Evolutionary conservation across 2,113 vertebrate species (phyloP), one percentile per base, ranked within the genome.

Genomic region (Peromyscus californicus): DNA sequence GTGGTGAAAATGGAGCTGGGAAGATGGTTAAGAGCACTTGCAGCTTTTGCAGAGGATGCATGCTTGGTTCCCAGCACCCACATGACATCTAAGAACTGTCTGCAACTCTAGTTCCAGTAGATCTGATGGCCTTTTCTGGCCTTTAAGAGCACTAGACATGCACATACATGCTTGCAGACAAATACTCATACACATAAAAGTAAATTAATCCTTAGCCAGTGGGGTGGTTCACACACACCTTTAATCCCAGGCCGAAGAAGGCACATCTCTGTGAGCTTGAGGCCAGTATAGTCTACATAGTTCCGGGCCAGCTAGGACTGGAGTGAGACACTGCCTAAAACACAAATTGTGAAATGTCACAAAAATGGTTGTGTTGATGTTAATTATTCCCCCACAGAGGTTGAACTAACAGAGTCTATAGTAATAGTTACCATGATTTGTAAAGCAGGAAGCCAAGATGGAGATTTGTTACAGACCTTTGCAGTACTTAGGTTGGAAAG

Each of bases 331-430:
- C 16, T 85, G 39, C 59, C 59, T 86, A 45, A 48, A 48, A 67
- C 48, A 67, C 39, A 87, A 33, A 79, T n/a, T 36, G 63, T 51
- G 17, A 21, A n/a, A 88, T 88, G 75, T 42, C 91, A 54, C 61
- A 59, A 88, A 89, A 93, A 17, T 91, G 15, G 1, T 87, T 95
- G 93, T 91, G 51, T 79, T 94, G 85, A 72, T 90, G 79, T 76
- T 54, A 78, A 7, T 85, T 93, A 86, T 63, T 94, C 24, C 87
- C 57, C 24, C 85, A 29, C 78, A 86, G 78, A 85, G 16, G 7
- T 74, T 89, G 82, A 67, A 11, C 57, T 94, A 80, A 48, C 65
- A 39, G 45, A 78, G 13, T 91, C 78, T 80, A 2, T 75, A 39
- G 2, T 82, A 57, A 36, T 69, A 88, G 22, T 96, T 90, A 39